These are phyloP conservation scores for Eidolon helvum DNA, from an alignment of 2,113 vertebrate genomes.

Conservation along the genomic window DNA sequence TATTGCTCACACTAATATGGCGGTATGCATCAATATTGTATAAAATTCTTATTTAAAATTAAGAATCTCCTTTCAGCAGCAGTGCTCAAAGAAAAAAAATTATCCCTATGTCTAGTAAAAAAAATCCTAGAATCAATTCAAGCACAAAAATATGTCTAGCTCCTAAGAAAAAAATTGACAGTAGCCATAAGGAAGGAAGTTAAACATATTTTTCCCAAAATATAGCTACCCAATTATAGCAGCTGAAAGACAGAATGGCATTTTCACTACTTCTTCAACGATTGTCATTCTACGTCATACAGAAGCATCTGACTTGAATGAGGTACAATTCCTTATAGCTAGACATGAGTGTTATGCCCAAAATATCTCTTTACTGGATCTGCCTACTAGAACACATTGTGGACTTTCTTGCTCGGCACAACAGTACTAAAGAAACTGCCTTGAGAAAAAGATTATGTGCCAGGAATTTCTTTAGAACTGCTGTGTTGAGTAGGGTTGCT, in stretches of 20 bases:
- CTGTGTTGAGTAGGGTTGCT: not conserved
- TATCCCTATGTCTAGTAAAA: not conserved
- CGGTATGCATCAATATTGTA: constrained; percentile 23
- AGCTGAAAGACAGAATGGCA: constrained; percentile 60
- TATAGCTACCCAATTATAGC: constrained; percentile 65
- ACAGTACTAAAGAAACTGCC: not conserved
- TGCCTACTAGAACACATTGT: not conserved
- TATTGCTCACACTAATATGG: constrained; percentile 34
- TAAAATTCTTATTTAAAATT: constrained; percentile 57
- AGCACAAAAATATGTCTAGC: constrained; percentile 53
- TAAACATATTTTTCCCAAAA: constrained; percentile 64
- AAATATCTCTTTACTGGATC: constrained; percentile 50
- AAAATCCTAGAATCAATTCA: not conserved
- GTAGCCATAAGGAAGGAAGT: constrained; percentile 66
- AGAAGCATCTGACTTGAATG: constrained; percentile 71
- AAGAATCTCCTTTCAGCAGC: constrained; percentile 28
- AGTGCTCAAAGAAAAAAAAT: not conserved
- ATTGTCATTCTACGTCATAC: constrained; percentile 56
- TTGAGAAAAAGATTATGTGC: too few species aligned
- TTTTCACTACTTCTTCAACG: constrained; percentile 70
- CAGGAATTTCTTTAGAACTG: too few species aligned
- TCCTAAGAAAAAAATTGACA: constrained; percentile 57
- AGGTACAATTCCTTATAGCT: constrained; percentile 55
- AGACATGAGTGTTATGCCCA: not conserved
- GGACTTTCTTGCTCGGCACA: not conserved